Conservation (phyloP, 2,888 invertebrate species). For the Conistra vaccinii region DNA sequence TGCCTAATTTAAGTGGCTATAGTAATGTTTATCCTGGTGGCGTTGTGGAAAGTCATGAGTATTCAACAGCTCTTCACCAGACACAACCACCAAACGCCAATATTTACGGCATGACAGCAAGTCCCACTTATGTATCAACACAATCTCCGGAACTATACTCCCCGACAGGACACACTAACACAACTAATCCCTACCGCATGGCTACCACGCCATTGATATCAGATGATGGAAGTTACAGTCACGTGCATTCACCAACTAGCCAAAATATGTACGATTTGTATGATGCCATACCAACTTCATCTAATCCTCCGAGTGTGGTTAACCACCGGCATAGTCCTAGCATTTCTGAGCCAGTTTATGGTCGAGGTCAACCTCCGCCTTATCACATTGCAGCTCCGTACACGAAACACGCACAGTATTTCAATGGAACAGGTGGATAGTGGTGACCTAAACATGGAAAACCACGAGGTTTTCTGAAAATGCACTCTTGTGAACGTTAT, state of each 20-base stretch:
- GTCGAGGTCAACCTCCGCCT: slow-evolving; percentile 93
- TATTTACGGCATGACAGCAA: slow-evolving; percentile 81
- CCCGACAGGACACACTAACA: slow-evolving; percentile 88
- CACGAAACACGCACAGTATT: slow-evolving; percentile 94
- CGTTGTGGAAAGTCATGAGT: slow-evolving; percentile 80
- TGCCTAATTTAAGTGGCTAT: slow-evolving; percentile 88
- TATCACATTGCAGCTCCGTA: slow-evolving; percentile 96
- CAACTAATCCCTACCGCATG: slow-evolving; percentile 88
- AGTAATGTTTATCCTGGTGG: slow-evolving; percentile 80
- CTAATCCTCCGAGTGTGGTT: slow-evolving; percentile 83
- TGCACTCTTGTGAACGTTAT: slow-evolving; percentile 76
- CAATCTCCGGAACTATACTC: slow-evolving; percentile 88
- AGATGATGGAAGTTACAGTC: slow-evolving; percentile 88
- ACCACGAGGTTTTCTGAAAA: slow-evolving; percentile 71
- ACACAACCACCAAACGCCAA: slow-evolving; percentile 82
- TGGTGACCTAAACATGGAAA: slow-evolving; percentile 73
- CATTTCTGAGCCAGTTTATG: slow-evolving; percentile 81
- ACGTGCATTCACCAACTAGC: slow-evolving; percentile 85
- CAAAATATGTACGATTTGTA: slow-evolving; percentile 89
- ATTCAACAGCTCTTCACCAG: slow-evolving; percentile 78
- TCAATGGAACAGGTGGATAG: slow-evolving; percentile 90
- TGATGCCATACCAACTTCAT: slow-evolving; percentile 84
- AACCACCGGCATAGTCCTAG: slow-evolving; percentile 86
- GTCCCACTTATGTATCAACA: slow-evolving; percentile 86
- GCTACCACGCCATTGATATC: slow-evolving; percentile 88